Base-by-base conservation (phyloP, 2,888 invertebrate species). In the Eristalis pertinax region DNA sequence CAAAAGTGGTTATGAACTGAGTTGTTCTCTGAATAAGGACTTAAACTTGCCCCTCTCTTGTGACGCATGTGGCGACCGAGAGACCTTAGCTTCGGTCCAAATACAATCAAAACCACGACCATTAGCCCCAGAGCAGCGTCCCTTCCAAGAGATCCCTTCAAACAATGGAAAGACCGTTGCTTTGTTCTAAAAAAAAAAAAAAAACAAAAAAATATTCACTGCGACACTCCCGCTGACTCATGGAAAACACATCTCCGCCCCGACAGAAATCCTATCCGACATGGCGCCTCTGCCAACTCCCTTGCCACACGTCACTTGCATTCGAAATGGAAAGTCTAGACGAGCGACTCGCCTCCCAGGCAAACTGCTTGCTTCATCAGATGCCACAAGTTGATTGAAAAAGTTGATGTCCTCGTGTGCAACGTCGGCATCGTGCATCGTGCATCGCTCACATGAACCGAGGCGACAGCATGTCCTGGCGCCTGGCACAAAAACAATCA, bases 401-500 rank as follows among this genome's bases (percentile, higher is more conserved):
- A 60, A 67, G 38, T 60, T 60, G 65, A 64, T 43, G 26, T 8
- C 19, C 50, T 50, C 50, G 50, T 50, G 50, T 50, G 50, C 50
- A 50, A 19, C 50, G 50, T 50, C 19, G 50, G 19, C 50, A 19
- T n/a, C 19, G n/a, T 19, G n/a, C 43, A n/a, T 1, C 43, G 43
- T 19, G 5, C 24, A 15, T 4, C 10, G 15, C 64, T 32, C 22
- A 24, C 41, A 58, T 50, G 38, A 38, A 24, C 58, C 11, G 2
- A 1, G 79, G 79, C 79, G 79, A 65, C 79, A 60, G 32, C 65
- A 43, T 79, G 79, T 73, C 79, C 72, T 22, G 80, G 74, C 80
- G 80, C 80, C 80, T 74, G 80, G 19, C 63, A 56, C 68, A 26
- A 38, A 63, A 62, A 35, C 38, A 80, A 35, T 74, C 80, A 56